Conservation (phyloP, 1,140 invertebrate species). For the Phthorimaea operculella region DNA sequence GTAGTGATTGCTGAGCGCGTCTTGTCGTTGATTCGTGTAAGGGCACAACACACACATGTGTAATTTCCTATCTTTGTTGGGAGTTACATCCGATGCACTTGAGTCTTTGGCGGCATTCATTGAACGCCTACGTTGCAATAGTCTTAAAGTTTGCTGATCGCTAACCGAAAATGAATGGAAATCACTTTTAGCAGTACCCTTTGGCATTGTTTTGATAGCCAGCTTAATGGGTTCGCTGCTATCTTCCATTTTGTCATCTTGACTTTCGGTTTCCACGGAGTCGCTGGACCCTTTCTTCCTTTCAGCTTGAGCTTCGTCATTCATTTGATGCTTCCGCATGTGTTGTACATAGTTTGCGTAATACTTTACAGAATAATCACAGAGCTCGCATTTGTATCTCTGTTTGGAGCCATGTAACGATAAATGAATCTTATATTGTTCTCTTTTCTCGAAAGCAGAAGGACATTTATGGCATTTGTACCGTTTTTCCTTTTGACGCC, state of each 20-base stretch:
- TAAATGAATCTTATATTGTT: slow-evolving; percentile 86
- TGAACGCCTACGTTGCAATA: slow-evolving; percentile 50
- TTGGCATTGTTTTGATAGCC: slow-evolving; percentile 65
- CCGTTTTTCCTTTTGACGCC: slow-evolving; percentile 78
- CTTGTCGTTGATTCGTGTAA: slow-evolving; percentile 78
- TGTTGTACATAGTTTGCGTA: slow-evolving; percentile 86
- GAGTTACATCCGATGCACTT: slow-evolving; percentile 54
- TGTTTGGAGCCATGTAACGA: slow-evolving; percentile 86
- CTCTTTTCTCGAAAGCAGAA: slow-evolving; percentile 86
- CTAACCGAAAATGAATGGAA: slow-evolving; percentile 65
- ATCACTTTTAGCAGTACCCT: slow-evolving; percentile 48
- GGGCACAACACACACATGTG: slow-evolving; percentile 80
- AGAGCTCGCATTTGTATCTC: slow-evolving; percentile 84
- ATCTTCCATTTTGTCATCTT: slow-evolving; percentile 39
- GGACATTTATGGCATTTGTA: slow-evolving; percentile 90
- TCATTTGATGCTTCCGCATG: slow-evolving; percentile 79
- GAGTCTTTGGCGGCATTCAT: slow-evolving; percentile 41
- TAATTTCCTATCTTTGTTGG: slow-evolving; percentile 66
- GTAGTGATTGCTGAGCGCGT: slow-evolving; percentile 80
- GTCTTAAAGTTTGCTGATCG: slow-evolving; percentile 65
- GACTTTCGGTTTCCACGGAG: slow-evolving; percentile 46
- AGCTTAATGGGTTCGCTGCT: slow-evolving; percentile 59
- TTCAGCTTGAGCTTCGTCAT: slow-evolving; percentile 73
- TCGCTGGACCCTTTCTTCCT: slow-evolving; percentile 62
- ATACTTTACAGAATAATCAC: slow-evolving; percentile 90